These are phyloP conservation scores for Actenoides hombroni DNA, from an alignment of 2,113 vertebrate species.

Conservation along the genomic window DNA sequence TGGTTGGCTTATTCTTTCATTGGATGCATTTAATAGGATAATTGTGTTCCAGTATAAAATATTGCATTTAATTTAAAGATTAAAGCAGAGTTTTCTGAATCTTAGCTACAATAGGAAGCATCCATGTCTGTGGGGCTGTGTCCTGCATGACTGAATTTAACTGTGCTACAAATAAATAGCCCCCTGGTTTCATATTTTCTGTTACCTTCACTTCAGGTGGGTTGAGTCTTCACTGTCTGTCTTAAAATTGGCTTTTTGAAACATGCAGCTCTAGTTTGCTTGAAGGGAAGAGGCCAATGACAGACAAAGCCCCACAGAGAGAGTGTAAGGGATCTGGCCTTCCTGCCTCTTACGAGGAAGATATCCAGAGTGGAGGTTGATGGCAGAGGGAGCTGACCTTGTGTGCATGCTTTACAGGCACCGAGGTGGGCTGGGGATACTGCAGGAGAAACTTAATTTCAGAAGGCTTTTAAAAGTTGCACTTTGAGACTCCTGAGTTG, in stretches of 20 bases:
- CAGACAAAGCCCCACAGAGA: background rate
- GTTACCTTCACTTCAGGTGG: background rate
- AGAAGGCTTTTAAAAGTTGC: background rate
- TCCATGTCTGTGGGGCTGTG: rapidly evolving
- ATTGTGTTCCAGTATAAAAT: background rate
- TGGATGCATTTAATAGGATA: background rate
- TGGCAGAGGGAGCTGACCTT: background rate
- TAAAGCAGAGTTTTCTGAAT: background rate
- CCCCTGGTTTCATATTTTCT: background rate
- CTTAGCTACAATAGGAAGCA: background rate
- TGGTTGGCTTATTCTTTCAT: background rate
- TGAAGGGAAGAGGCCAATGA: background rate
- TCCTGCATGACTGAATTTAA: background rate
- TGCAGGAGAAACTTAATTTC: background rate
- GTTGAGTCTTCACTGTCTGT: background rate
- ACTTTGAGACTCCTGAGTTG: background rate
- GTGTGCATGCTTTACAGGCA: rapidly evolving
- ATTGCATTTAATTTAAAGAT: background rate
- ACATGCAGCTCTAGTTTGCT: background rate
- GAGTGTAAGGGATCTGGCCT: background rate
- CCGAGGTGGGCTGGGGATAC: background rate
- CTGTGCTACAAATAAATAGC: background rate
- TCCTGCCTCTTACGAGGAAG: background rate
- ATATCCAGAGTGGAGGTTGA: background rate
- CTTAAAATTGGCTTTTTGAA: background rate